Percentiles rank a stretch among this genome's conserved stretches.
phyloP scores from a whole-genome alignment of 1,140 invertebrate species.

The Cheumatopsyche charites region DNA sequence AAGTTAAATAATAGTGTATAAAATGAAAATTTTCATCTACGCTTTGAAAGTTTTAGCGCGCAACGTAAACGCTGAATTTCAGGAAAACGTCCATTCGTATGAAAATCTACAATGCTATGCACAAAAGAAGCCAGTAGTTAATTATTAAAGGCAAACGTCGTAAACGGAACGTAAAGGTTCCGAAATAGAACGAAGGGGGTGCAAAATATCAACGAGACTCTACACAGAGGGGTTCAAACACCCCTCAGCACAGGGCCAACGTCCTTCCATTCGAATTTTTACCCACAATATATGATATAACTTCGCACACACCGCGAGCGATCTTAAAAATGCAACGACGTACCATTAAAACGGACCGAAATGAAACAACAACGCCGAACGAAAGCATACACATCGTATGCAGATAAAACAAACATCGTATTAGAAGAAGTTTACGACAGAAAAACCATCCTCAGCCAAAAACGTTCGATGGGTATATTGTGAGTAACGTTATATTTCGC shows the following conservation, averaged over 20 bases:
- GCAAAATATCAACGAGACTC: constrained; percentile 4
- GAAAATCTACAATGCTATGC: too few relatives aligned
- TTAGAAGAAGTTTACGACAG: neutral
- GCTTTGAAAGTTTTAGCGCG: too few relatives aligned
- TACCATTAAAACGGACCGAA: neutral
- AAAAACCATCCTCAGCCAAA: too few relatives aligned
- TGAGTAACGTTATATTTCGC: neutral
- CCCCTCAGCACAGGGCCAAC: constrained; percentile 26
- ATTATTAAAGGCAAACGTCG: neutral
- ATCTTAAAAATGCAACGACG: neutral
- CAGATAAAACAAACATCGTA: too few relatives aligned
- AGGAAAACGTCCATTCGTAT: too few relatives aligned
- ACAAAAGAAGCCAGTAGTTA: too few relatives aligned
- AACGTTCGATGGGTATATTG: too few relatives aligned
- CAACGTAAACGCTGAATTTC: too few relatives aligned
- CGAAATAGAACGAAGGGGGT: neutral
- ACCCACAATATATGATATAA: constrained; percentile 31
- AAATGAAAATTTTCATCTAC: too few relatives aligned
- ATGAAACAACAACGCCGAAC: neutral
- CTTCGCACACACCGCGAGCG: neutral
- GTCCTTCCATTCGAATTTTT: constrained; percentile 39
- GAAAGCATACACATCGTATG: neutral
- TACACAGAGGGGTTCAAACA: constrained; percentile 19
- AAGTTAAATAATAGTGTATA: neutral
- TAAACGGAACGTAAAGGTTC: neutral